These are phyloP conservation scores for Morus bassanus DNA, from an alignment of 2,797 vertebrate genomes.

Conservation along the genomic window DNA sequence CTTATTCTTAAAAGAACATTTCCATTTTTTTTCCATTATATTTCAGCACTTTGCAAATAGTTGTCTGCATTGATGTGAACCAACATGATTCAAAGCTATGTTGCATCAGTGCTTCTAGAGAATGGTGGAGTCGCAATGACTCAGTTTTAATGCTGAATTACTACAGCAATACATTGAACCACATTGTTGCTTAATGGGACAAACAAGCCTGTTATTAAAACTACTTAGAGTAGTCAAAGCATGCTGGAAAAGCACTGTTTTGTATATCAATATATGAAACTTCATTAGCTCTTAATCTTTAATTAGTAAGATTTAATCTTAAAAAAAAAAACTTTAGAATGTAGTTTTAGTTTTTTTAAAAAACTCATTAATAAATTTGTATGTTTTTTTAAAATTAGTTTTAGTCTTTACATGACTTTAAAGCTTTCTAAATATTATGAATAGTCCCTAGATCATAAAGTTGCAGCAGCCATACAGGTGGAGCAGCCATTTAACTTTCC, in stretches of 20 bases:
- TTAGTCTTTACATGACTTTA: not conserved
- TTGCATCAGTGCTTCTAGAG: not conserved
- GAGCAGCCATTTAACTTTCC: not conserved
- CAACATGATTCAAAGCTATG: not conserved
- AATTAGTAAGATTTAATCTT: not conserved
- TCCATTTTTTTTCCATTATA: not conserved
- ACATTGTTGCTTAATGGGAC: not conserved
- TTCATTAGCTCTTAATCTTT: not conserved
- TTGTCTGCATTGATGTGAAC: not conserved
- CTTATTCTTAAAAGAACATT: not conserved
- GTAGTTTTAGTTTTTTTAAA: not conserved
- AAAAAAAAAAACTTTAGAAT: not conserved
- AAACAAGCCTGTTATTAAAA: not conserved
- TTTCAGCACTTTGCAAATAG: not conserved
- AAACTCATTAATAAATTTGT: not conserved
- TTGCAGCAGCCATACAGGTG: not conserved
- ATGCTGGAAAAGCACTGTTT: not conserved
- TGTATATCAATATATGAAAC: not conserved
- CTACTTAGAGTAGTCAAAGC: not conserved
- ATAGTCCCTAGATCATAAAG: not conserved
- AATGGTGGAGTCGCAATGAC: not conserved
- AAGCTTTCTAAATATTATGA: not conserved
- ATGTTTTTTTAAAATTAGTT: not conserved
- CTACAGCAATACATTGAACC: not conserved
- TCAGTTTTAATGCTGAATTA: not conserved